A percentile compares a stretch with the other conserved stretches of the same genome.
Evolutionary conservation across 2,888 invertebrate species (phyloP).

Genomic region (Drosophila longiperda): DNA sequence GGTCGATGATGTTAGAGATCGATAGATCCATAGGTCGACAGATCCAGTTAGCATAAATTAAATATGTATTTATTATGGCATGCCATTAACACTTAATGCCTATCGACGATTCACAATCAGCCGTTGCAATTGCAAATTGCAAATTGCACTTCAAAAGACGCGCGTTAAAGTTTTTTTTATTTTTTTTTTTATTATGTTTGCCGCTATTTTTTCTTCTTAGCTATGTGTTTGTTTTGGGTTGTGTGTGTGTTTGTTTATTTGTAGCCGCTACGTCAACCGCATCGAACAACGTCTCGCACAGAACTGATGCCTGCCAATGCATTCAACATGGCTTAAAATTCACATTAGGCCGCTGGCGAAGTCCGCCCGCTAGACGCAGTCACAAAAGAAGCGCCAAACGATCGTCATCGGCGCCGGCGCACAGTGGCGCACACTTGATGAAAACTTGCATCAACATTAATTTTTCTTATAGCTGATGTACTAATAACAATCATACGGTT

Average conservation of each 20-base stretch:
- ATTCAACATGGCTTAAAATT: constrained; percentile 78
- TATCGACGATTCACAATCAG: constrained; percentile 42
- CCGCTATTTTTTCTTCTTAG: constrained; percentile 4
- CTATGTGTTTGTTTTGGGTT: constrained; percentile 2
- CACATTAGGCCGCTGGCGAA: constrained; percentile 67
- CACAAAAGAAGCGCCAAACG: constrained; percentile 69
- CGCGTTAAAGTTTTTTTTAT: constrained; percentile 38
- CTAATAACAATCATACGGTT: not conserved
- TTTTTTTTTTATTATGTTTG: constrained; percentile 7
- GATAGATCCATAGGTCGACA: constrained; percentile 19
- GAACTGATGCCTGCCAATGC: constrained; percentile 82
- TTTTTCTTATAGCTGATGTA: not conserved
- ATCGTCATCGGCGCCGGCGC: constrained; percentile 49
- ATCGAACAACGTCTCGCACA: constrained; percentile 75
- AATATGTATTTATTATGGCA: constrained; percentile 62
- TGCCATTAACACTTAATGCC: constrained; percentile 72
- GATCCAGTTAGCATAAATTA: constrained; percentile 67
- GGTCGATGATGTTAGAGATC: constrained; percentile 20
- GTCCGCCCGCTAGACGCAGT: constrained; percentile 66
- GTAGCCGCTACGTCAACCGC: constrained; percentile 73
- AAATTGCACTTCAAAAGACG: constrained; percentile 55
- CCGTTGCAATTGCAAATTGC: constrained; percentile 41
- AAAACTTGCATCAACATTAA: not conserved
- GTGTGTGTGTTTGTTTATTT: constrained; percentile 9
- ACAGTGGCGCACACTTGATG: constrained; percentile 52